Evolutionary conservation across 2,888 invertebrate species (phyloP).

Genomic region (Macrophya alboannulata): DNA sequence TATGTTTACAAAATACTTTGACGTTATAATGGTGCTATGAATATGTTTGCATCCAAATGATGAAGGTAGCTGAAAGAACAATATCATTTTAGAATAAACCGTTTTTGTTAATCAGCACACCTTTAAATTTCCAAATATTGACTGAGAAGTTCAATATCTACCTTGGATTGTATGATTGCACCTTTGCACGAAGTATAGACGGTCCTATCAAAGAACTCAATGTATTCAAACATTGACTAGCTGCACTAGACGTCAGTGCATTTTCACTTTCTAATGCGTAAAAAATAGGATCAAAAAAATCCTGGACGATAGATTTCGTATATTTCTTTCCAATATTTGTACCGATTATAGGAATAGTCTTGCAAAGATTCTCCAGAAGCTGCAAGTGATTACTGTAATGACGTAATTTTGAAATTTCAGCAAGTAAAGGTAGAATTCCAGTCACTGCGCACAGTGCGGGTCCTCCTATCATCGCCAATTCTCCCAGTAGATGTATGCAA

Average conservation of each 20-base stretch:
- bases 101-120: neutral
- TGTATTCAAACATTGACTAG: constrained; percentile 79
- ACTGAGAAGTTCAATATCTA: constrained; percentile 64
- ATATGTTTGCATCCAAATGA: constrained; percentile 72
- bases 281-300: constrained; percentile 81
- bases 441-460: constrained; percentile 70
- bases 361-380: constrained; percentile 81
- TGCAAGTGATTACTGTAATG: constrained; percentile 81
- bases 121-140: neutral
- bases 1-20: neutral
- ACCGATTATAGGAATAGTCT: constrained; percentile 80
- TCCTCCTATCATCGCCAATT: constrained; percentile 77
- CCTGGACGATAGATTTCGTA: constrained; percentile 81
- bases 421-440: constrained; percentile 78
- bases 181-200: constrained; percentile 80
- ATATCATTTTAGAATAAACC: neutral
- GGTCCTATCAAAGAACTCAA: constrained; percentile 80
- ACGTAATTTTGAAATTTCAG: constrained; percentile 76
- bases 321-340: constrained; percentile 80
- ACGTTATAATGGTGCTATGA: constrained; percentile 72
- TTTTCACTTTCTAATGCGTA: constrained; percentile 81
- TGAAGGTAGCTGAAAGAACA: constrained; percentile 70
- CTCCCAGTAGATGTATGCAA: constrained; percentile 79
- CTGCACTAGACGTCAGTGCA: constrained; percentile 80
- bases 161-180: constrained; percentile 80